Base-by-base conservation (phyloP, 1,140 invertebrate genomes). In the Ooceraea biroi region DNA sequence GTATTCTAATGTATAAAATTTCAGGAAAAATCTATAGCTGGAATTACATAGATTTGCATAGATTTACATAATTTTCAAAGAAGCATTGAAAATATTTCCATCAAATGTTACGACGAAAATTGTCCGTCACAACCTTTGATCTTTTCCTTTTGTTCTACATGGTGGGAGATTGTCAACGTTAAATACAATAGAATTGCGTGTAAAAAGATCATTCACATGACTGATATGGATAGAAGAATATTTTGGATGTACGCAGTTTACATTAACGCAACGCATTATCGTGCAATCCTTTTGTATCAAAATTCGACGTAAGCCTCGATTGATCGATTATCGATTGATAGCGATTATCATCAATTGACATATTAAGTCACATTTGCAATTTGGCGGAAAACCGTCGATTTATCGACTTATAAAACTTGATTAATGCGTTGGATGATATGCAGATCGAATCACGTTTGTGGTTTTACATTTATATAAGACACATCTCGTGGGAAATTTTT, bases 301-400 rank as follows among this genome's bases (percentile, higher is more conserved):
- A 36, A 19, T 50, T 50, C 14, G 25, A 22, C 10, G n/a, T 41
- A 52, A 22, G 10, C 2, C 73, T 76, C 27, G n/a, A n/a, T n/a
- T n/a, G n/a, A n/a, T n/a, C n/a, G n/a, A 22, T 44, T 60, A 74
- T 77, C 61, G 12, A 63, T 63, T 76, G 65, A 77, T 11, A 48
- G n/a, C 14, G 12, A 50, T 57, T 58, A 58, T 44, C 3, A 8
- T 41, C 7, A 8, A 72, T 48, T 19, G 22, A 12, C 27, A 50
- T n/a, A 17, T 36, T 74, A 25, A 65, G 12, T 65, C n/a, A 22
- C 2, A 57, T 30, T 52, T 11, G 14, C 44, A 1, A 11, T 50
- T 65, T 3, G 10, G 11, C 27, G 22, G 4, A 66, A 46, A 44
- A 11, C 22, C 14, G 3, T 65, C 12, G 4, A 25, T 46, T 66